Base-by-base conservation (phyloP, 53 echinoderm and acorn worm genomes). In the Arbacia lixula region DNA sequence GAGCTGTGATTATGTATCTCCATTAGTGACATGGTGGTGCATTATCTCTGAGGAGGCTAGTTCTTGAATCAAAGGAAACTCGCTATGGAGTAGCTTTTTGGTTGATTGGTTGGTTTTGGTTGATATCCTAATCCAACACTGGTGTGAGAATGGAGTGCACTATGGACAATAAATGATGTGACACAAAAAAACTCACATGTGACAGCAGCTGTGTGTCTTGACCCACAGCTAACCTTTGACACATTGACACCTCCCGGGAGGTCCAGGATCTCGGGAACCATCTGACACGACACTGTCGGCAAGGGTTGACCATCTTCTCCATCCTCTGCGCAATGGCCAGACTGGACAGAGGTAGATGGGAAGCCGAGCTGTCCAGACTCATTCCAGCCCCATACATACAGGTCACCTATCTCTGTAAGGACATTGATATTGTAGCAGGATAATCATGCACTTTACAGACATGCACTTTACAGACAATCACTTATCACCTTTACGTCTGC, bases 361-460 rank as follows among this genome's bases (percentile, higher is more conserved):
- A 96, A 90, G 43, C 96, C 96, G 12, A 96, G 72, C 58, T 96
- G 96, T 28, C 96, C 96, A 42, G 91, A 87, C 82, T 93, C 96
- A 84, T 96, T 96, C 96, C 96, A 96, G 16, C 96, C 96, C 96
- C 96, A 96, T 14, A 96, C 85, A 51, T 96, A 96, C 20, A 96
- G 56, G 77, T 96, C 96, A 36, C 91, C 90, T 35, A 93, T 91
- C 36, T 78, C 96, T 96, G 76, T 68, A 27, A 71, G 21, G 5
- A 56, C n/a, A n/a, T n/a, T n/a, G n/a, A n/a, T n/a, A n/a, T n/a
- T n/a, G n/a, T n/a, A n/a, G n/a, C n/a, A n/a, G n/a, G n/a, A n/a
- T n/a, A n/a, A n/a, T n/a, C n/a, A n/a, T n/a, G n/a, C n/a, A n/a
- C n/a, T n/a, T n/a, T n/a, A n/a, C n/a, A n/a, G n/a, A n/a, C n/a